Percentiles rank a stretch among this genome's conserved stretches.
Evolutionary conservation across 2,113 vertebrate species (phyloP).

Genomic region (Nicator chloris): DNA sequence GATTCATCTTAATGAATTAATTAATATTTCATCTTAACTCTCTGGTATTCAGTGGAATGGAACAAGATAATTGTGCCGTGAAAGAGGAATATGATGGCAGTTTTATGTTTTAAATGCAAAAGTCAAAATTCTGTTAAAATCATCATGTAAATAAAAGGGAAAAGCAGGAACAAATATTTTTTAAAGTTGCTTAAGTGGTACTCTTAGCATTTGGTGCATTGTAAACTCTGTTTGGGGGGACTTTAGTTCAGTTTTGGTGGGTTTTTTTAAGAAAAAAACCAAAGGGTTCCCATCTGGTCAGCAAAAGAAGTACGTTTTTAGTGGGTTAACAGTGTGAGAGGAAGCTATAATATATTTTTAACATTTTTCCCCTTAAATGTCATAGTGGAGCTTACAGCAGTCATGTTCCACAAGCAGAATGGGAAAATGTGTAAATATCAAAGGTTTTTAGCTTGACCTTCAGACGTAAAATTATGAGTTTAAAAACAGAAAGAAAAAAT

Average conservation of each 20-base stretch:
- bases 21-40: background rate
- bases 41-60: background rate
- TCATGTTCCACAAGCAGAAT: background rate
- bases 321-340: background rate
- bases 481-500: background rate
- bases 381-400: background rate
- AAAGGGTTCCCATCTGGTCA: background rate
- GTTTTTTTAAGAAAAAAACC: no score
- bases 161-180: background rate
- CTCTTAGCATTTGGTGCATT: background rate
- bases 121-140: background rate
- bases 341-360: background rate
- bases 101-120: background rate
- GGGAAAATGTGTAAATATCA: background rate
- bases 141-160: background rate
- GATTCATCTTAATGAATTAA: no score
- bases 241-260: background rate
- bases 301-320: background rate
- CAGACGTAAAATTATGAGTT: background rate
- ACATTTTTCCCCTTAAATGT: background rate
- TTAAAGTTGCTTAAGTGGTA: background rate
- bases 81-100: background rate
- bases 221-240: background rate
- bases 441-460: background rate
- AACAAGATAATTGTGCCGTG: background rate